Evolutionary conservation across 2,888 invertebrate species (phyloP), one percentile per base, ranked within the genome.

Genomic region (Drosophila niveifrons): DNA sequence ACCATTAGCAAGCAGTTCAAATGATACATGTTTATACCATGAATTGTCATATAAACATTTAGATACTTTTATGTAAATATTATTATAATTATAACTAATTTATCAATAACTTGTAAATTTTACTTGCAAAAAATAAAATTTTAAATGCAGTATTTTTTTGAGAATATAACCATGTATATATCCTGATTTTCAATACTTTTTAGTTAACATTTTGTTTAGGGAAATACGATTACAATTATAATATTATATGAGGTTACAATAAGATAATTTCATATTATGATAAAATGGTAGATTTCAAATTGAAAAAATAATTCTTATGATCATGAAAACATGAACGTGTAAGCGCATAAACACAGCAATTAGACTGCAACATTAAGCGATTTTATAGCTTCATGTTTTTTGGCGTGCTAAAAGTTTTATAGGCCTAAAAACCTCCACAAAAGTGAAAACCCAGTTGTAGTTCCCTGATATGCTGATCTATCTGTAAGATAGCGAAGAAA

Each of bases 371-470:
- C 7, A 3, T 34, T 10, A 3, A 11, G 10, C 3, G 34, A 11
- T 34, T 34, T 34, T 36, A 36, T 36, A n/a, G 36, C 36, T 36
- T 36, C 6, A 3, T 1, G 31, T 9, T 31, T 31, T 31, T 9
- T 9, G 0, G 10, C 9, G 10, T 39, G 36, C n/a, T 7, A 6
- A 13, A 39, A 6, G 39, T 39, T 52, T 52, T 23, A 3, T 39
- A 17, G n/a, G 58, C 29, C 17, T 43, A 44, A 29, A 31, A 2
- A 17, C 11, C 4, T 17, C n/a, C 11, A 11, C 9, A 34, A 63
- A 50, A 50, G 44, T 28, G 61, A 61, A 61, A 52, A 23, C 0
- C 36, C 17, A 59, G 0, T 23, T n/a, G 18, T 36, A 53, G 13
- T 6, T 3, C 13, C 13, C n/a, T 18, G 18, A 13, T 11, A 44